Conservation (phyloP, 1,140 invertebrate genomes). For the Oreohelix idahoensis region DNA sequence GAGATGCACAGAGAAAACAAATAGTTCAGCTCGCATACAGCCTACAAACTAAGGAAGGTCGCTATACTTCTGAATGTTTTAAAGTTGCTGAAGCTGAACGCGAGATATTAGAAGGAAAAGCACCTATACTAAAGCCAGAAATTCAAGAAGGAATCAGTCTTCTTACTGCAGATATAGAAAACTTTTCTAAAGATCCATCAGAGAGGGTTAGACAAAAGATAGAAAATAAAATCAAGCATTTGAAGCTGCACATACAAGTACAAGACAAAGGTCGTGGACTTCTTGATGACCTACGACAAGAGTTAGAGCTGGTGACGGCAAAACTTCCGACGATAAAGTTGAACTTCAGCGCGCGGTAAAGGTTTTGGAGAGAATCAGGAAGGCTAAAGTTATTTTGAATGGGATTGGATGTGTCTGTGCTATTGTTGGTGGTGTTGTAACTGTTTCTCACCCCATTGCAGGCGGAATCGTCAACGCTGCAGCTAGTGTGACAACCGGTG, state of each 20-base stretch:
- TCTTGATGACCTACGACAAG: too few species aligned
- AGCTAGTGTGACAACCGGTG: too few species aligned
- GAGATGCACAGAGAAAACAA: not conserved
- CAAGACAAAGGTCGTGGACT: too few species aligned
- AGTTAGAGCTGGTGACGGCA: too few species aligned
- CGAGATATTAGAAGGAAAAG: not conserved
- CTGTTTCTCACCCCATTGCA: too few species aligned
- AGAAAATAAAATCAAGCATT: not conserved
- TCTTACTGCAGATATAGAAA: not conserved
- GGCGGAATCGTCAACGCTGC: too few species aligned
- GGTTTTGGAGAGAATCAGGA: too few species aligned
- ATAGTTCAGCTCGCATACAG: not conserved
- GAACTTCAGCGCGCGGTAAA: too few species aligned
- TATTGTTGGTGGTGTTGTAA: too few species aligned
- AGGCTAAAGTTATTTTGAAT: too few species aligned
- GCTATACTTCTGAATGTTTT: not conserved
- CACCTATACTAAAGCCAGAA: not conserved
- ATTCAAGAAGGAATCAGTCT: not conserved
- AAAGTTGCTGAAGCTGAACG: not conserved
- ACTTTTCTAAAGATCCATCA: not conserved
- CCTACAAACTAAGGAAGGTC: not conserved
- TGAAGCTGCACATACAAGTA: not conserved
- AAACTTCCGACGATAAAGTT: too few species aligned
- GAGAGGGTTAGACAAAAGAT: not conserved
- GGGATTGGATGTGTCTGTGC: too few species aligned